A percentile compares a stretch with the other conserved stretches of the same genome.
Evolutionary conservation across 2,888 invertebrate species (phyloP).

Genomic region (Spatulosminthurus flaviceps): DNA sequence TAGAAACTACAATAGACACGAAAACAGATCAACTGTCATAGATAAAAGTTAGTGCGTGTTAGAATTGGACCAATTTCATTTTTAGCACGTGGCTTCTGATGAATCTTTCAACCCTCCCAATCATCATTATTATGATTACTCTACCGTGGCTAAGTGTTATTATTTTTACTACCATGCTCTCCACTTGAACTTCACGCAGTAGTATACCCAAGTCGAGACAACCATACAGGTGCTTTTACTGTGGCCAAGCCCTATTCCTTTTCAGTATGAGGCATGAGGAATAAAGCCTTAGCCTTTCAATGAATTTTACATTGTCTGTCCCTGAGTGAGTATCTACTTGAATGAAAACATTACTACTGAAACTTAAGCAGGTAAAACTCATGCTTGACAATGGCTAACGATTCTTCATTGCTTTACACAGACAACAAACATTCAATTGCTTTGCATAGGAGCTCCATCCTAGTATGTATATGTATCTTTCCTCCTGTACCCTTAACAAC

Average conservation of each 20-base stretch:
- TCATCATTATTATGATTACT: constrained; percentile 20
- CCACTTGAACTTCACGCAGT: not conserved
- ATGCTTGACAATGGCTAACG: no score
- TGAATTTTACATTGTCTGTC: constrained; percentile 27
- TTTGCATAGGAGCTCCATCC: no score
- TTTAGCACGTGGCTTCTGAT: constrained; percentile 16
- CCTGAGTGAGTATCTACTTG: not conserved
- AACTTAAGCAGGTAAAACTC: no score
- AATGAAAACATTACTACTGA: not conserved
- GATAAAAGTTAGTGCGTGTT: constrained; percentile 16
- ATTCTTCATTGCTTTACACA: no score
- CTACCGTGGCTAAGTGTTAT: constrained; percentile 23
- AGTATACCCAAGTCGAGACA: no score
- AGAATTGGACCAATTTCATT: constrained; percentile 15
- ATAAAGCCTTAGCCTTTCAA: not conserved
- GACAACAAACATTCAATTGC: no score
- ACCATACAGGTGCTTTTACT: not conserved
- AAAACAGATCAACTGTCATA: constrained; percentile 26
- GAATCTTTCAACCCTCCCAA: constrained; percentile 19
- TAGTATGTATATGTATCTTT: no score
- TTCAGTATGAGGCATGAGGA: not conserved
- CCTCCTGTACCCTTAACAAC: no score
- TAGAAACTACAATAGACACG: not conserved
- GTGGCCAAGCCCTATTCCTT: not conserved
- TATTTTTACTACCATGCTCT: not conserved